Evolutionary conservation across 2,888 invertebrate species (phyloP), one percentile per base, ranked within the genome.

Genomic region (Aplocera efformata): DNA sequence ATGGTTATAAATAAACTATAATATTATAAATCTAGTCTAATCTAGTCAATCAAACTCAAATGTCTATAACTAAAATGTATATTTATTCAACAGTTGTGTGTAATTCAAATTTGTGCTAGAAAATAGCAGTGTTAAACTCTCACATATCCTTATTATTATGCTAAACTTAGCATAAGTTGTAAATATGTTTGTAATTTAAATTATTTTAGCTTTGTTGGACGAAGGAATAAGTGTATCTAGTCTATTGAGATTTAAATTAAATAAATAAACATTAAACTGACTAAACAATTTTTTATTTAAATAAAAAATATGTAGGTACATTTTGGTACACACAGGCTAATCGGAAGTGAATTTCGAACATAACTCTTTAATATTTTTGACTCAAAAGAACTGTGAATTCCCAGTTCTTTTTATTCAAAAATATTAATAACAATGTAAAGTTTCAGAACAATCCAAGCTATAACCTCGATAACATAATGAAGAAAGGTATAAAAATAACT

Each of bases 101-200:
- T 40, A 45, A 41, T 39, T 23, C 38, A 17, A 17, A n/a, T n/a
- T 30, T 10, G 21, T 30, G 30, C 21, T 10, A 30, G 30, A 10
- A 30, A 5, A 30, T 21, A 21, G 21, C 10, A 21, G 10, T 30
- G 21, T 30, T 21, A 30, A 10, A 10, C 9, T 21, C 35, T 21
- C 20, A 41, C 32, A 38, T 41, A 48, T 44, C 32, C 29, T 34
- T 10, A 31, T 10, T 24, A 25, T 31, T 24, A 10, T 30, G n/a
- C n/a, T n/a, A n/a, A 28, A 28, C 7, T 9, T 37, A 40, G 17
- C 7, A 17, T 10, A 38, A 31, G 17, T 46, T 54, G 61, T 61
- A 63, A 57, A 60, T 57, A 66, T 56, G 51, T 65, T 61, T 52
- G 49, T 53, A 60, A 56, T 50, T 55, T 32, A 52, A 52, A 32